Percentiles rank a stretch among this genome's conserved stretches.
Evolutionary conservation across 2,888 invertebrate species (phyloP).

Genomic region (Spisula solida): DNA sequence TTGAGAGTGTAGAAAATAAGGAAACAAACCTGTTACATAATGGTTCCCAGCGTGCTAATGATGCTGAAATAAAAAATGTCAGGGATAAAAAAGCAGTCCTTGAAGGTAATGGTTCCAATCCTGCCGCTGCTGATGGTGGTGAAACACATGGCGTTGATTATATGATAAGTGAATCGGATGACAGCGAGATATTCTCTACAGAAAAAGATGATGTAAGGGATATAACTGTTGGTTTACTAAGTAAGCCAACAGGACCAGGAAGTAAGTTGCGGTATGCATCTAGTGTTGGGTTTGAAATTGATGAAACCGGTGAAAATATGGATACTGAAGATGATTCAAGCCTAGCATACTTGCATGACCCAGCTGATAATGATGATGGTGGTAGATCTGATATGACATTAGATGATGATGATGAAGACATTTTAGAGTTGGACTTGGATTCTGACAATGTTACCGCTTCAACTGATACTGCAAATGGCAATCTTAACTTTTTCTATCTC

Average conservation of each 20-base stretch:
- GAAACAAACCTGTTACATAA: neutral
- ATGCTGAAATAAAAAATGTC: neutral
- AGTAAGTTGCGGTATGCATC: slow-evolving; percentile 46
- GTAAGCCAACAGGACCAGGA: neutral
- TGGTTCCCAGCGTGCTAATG: neutral
- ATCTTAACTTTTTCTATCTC: neutral
- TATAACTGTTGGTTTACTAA: neutral
- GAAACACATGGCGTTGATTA: neutral
- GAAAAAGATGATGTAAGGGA: neutral
- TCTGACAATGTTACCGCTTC: neutral
- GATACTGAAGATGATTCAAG: slow-evolving; percentile 24
- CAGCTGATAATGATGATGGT: neutral
- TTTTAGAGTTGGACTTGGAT: neutral
- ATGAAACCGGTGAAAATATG: slow-evolving; percentile 27
- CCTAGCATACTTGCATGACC: neutral
- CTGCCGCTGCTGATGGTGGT: neutral
- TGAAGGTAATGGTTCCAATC: neutral
- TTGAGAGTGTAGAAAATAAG: neutral
- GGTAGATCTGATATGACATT: neutral
- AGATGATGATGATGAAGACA: neutral
- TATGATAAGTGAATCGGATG: neutral
- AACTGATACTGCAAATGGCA: neutral
- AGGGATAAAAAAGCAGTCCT: neutral
- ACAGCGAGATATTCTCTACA: neutral
- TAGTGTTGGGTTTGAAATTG: slow-evolving; percentile 49